A percentile compares a stretch with the other conserved stretches of the same genome.
These are phyloP conservation scores for Mesorhabditis belari DNA, from an alignment of 2,888 invertebrate species.

Conservation along the genomic window DNA sequence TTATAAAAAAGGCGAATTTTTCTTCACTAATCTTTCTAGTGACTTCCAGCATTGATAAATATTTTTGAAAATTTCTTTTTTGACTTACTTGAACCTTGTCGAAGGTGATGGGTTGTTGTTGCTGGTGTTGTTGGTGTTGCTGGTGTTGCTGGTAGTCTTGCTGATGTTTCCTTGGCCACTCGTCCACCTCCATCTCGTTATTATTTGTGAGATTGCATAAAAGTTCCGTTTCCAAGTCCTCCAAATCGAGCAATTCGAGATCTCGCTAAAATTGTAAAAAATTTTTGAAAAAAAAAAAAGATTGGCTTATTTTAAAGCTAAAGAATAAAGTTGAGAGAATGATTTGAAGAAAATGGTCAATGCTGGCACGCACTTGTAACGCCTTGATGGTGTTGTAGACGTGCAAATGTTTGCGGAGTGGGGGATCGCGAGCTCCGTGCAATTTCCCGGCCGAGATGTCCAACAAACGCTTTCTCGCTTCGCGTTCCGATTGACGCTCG, in stretches of 20 bases:
- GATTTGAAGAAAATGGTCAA: neutral
- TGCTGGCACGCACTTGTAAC: no score
- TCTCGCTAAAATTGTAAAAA: slow-evolving; percentile 38
- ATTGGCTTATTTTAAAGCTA: no score
- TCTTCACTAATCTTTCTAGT: no score
- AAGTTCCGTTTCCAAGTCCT: no score
- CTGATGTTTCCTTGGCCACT: slow-evolving; percentile 4
- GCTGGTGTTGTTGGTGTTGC: neutral
- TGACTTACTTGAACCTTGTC: no score
- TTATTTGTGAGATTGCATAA: slow-evolving; percentile 22
- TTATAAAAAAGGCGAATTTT: no score
- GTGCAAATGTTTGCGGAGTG: slow-evolving; percentile 34
- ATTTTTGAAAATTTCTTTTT: no score
- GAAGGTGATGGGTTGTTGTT: no score
- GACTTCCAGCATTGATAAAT: no score
- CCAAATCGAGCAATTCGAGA: slow-evolving; percentile 33
- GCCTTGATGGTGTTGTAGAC: slow-evolving; percentile 34
- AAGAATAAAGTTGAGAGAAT: neutral
- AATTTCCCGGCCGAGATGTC: slow-evolving; percentile 27
- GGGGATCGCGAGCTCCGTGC: slow-evolving; percentile 21
- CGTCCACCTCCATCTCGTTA: slow-evolving; percentile 17
- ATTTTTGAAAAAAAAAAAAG: no score
- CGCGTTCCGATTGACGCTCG: slow-evolving; percentile 32
- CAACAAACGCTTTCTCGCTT: slow-evolving; percentile 26
- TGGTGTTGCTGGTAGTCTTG: neutral